Evolutionary conservation across 2,797 vertebrate genomes (phyloP).

Genomic region (Smutsia temminckii): DNA sequence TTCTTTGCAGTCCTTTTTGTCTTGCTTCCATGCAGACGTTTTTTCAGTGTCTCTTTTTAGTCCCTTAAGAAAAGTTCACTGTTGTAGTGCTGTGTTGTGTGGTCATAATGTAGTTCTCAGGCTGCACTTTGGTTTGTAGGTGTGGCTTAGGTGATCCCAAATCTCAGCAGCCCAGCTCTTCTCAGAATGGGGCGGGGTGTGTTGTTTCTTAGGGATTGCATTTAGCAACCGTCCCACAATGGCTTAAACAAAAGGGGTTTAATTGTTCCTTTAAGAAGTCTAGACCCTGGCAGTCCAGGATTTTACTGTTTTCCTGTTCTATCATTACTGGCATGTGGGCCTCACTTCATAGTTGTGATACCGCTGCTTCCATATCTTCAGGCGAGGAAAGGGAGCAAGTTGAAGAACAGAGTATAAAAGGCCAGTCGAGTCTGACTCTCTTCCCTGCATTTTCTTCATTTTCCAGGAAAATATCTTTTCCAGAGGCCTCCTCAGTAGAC

Average conservation of each 20-base stretch:
- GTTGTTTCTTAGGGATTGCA: neutral
- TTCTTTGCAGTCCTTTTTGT: neutral
- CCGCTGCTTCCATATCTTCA: neutral
- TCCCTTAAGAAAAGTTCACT: neutral
- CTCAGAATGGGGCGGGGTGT: neutral
- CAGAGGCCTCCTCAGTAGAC: neutral
- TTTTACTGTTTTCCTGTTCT: neutral
- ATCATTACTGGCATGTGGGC: neutral
- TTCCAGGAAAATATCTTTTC: neutral
- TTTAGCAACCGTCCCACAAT: neutral
- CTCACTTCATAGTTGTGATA: neutral
- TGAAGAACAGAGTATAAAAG: neutral
- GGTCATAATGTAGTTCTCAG: neutral
- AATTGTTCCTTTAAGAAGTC: neutral
- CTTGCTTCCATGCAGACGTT: neutral
- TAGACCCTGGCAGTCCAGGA: neutral
- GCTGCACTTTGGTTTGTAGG: neutral
- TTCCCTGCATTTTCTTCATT: neutral
- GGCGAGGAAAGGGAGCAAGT: neutral
- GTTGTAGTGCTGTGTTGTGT: neutral
- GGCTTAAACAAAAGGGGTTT: neutral
- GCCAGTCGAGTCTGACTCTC: neutral
- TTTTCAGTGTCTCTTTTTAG: neutral
- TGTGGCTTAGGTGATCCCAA: neutral
- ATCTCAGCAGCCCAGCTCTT: neutral